Base-by-base conservation (phyloP, 1,140 invertebrate genomes). In the Meloidogyne hapla region DNA sequence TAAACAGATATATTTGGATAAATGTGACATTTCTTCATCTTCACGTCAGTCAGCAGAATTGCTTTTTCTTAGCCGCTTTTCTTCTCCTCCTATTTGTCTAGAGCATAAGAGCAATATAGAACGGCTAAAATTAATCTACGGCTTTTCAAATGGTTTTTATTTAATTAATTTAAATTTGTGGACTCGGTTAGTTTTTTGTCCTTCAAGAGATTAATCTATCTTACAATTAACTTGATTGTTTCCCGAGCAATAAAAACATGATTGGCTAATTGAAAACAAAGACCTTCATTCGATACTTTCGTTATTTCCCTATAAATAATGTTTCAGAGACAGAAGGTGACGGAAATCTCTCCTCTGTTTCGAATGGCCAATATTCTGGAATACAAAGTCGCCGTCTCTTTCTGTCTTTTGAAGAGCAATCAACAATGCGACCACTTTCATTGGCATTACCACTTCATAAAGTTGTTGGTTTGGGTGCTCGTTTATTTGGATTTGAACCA, bases 21-120 rank as follows among this genome's bases (percentile, higher is more conserved):
- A 66, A 33, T 80, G 77, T 61, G 77, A 78, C 21, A 69, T 78
- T 66, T 80, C 77, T 40, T 21, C 64, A 21, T 61, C 78, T 25
- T 79, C 48, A 3, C 61, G 77, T 12, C 68, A 75, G 15, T 78
- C 77, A 15, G 48, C 77, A 8, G 77, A 78, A 71, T 64, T 80
- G 15, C 77, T 79, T 12, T 78, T 78, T 78, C 23, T 78, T 25
- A 73, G 23, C 13, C 67, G 77, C 23, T 78, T 80, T n/a, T 38
- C 45, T 8, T 5, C 25, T n/a, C 21, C 79, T 10, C 62, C 74
- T 8, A 42, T 66, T 18, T 26, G 28, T 21, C 21, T 45, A n/a
- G 70, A 74, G 18, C 76, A 77, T 28, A 1, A n/a, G 2, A 23
- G 18, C 15, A 77, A 62, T 33, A 8, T 75, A 33, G 62, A 72